Evolutionary conservation across 2,888 invertebrate species (phyloP).

Genomic region (Erannis defoliaria): DNA sequence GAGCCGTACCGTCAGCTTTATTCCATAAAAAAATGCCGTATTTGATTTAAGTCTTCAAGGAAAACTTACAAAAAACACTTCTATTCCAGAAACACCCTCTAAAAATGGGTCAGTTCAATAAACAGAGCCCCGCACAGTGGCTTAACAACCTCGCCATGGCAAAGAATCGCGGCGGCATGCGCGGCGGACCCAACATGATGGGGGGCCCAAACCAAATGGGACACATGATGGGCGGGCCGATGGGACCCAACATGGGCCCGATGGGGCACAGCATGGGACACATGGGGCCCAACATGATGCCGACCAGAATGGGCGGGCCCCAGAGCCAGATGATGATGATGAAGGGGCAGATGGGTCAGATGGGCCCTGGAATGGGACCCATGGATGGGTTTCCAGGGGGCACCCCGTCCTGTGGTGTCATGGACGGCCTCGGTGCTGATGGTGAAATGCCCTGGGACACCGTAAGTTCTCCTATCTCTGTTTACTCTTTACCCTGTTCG

Average conservation of each 20-base stretch:
- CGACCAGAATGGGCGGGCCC: constrained; percentile 76
- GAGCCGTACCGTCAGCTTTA: too few species aligned
- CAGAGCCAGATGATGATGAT: constrained; percentile 84
- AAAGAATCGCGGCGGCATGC: constrained; percentile 89
- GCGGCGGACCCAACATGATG: constrained; percentile 84
- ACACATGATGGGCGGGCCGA: constrained; percentile 83
- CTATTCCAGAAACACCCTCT: constrained; percentile 94
- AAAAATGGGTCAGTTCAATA: constrained; percentile 94
- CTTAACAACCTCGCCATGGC: constrained; percentile 92
- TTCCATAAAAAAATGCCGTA: too few species aligned
- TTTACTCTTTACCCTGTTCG: too few species aligned
- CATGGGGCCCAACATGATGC: constrained; percentile 83
- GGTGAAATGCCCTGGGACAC: constrained; percentile 87
- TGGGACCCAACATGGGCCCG: constrained; percentile 81
- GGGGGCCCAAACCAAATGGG: constrained; percentile 82
- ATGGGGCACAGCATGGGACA: constrained; percentile 83
- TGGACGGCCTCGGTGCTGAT: constrained; percentile 87
- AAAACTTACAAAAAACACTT: constrained; percentile 1
- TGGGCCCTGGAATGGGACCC: constrained; percentile 79
- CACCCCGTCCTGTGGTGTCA: constrained; percentile 87
- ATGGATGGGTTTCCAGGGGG: constrained; percentile 86
- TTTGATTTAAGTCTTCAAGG: too few species aligned
- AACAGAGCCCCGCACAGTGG: constrained; percentile 94
- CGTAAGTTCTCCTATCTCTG: constrained; percentile 67
- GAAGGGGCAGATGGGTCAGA: constrained; percentile 73